Conservation (phyloP, 2,888 invertebrate genomes). For the Aleiodes testaceus region DNA sequence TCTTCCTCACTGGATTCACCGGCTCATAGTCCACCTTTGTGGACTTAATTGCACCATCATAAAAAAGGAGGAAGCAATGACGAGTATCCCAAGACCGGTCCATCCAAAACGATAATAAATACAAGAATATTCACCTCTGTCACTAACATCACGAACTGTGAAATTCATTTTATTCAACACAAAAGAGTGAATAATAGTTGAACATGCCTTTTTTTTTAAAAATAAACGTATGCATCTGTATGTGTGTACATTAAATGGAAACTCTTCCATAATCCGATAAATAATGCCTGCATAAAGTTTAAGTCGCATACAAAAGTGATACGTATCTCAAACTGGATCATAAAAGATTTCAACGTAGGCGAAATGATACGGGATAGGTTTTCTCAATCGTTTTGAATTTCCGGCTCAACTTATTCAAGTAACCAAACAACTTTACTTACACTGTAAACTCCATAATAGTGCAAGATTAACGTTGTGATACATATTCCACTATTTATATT, state of each 20-base stretch:
- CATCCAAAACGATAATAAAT: constrained; percentile 3
- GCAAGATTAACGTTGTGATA: constrained; percentile 69
- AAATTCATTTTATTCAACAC: no score
- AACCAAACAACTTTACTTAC: constrained; percentile 56
- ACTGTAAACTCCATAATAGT: constrained; percentile 66
- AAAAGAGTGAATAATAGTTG: no score
- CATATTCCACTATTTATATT: constrained; percentile 54
- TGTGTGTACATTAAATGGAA: constrained; percentile 17
- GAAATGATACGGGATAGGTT: constrained; percentile 1
- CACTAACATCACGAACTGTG: constrained; percentile 12
- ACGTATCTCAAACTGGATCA: constrained; percentile 9
- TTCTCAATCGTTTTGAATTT: constrained; percentile 16
- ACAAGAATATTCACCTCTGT: constrained; percentile 11
- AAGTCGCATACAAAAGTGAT: neutral
- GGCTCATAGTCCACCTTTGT: constrained; percentile 13
- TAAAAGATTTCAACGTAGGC: constrained; percentile 12
- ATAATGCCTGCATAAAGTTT: constrained; percentile 9
- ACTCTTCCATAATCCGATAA: constrained; percentile 28
- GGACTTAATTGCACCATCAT: constrained; percentile 58
- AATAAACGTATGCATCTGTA: no score
- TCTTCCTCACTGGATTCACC: constrained; percentile 6
- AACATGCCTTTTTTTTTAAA: no score
- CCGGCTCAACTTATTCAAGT: neutral
- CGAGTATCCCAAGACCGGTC: constrained; percentile 34
- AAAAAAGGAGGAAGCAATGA: constrained; percentile 51